phyloP scores from a whole-genome alignment of 1,140 invertebrate species.

The Polypedilum pembai region DNA sequence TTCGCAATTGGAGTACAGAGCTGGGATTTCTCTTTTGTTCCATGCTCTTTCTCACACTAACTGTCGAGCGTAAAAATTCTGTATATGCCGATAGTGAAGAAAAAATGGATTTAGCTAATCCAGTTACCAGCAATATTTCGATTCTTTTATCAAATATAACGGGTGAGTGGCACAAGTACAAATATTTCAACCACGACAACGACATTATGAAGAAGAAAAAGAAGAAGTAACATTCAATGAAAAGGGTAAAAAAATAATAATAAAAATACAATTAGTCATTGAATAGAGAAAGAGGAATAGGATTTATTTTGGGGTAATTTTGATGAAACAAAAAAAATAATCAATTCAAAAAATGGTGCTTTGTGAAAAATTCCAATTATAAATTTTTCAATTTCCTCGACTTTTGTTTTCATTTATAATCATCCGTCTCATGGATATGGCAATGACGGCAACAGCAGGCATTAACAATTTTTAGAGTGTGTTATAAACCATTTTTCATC shows the following conservation, averaged over 20 bases:
- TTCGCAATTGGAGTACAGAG: slow-evolving; percentile 1
- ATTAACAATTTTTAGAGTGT: background rate
- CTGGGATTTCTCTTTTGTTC: background rate
- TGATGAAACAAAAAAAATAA: too few species aligned
- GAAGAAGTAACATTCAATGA: too few species aligned
- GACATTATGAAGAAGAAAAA: too few species aligned
- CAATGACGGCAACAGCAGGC: background rate
- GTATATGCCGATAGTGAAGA: background rate
- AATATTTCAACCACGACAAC: too few species aligned
- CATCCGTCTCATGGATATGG: background rate
- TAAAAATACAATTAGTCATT: too few species aligned
- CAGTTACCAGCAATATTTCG: background rate
- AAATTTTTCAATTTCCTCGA: slow-evolving; percentile 9
- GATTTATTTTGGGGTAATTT: too few species aligned
- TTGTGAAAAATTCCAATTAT: background rate
- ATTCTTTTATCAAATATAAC: background rate
- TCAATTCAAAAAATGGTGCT: too few species aligned
- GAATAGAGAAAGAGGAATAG: too few species aligned
- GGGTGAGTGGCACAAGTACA: background rate
- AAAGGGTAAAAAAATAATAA: too few species aligned
- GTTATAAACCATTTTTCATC: slow-evolving; percentile 18
- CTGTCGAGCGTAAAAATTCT: background rate
- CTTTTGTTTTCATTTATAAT: background rate
- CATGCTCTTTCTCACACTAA: background rate
- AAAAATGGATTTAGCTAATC: background rate